Evolutionary conservation across 2,888 invertebrate species (phyloP).

Genomic region (Hypolimnas misippus): DNA sequence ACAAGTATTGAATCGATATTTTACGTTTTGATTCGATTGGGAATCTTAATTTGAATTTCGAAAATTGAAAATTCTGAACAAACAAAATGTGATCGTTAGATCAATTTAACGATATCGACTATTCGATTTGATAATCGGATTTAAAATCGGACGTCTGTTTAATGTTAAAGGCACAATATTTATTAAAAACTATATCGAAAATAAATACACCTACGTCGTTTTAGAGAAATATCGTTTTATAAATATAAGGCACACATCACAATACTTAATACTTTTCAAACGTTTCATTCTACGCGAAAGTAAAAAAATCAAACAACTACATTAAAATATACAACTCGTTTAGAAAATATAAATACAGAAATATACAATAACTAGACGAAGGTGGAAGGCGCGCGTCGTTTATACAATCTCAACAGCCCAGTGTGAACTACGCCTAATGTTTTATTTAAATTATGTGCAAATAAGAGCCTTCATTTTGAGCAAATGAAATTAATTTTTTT

Average conservation of each 20-base stretch:
- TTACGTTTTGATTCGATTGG: background rate
- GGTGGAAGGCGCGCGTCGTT: background rate
- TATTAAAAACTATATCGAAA: background rate
- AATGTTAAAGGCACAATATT: slow-evolving; percentile 38
- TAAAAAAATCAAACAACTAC: slow-evolving; percentile 8
- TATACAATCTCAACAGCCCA: background rate
- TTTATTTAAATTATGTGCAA: background rate
- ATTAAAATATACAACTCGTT: slow-evolving; percentile 22
- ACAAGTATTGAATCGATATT: background rate
- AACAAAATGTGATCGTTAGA: too few relatives aligned
- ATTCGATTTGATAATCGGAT: background rate
- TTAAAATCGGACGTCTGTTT: background rate
- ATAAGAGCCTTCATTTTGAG: background rate
- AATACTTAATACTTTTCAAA: slow-evolving; percentile 18
- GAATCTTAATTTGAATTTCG: background rate
- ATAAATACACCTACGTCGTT: background rate
- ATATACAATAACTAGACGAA: slow-evolving; percentile 20
- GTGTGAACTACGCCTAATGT: background rate
- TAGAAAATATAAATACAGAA: slow-evolving; percentile 18
- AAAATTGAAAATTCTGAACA: too few relatives aligned
- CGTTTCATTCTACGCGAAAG: background rate
- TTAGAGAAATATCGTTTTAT: slow-evolving; percentile 4
- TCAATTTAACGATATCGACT: background rate
- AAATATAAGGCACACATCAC: slow-evolving; percentile 28
- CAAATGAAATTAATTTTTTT: background rate